phyloP scores from a whole-genome alignment of 1,140 invertebrate genomes.

The Apolygus lucorum region DNA sequence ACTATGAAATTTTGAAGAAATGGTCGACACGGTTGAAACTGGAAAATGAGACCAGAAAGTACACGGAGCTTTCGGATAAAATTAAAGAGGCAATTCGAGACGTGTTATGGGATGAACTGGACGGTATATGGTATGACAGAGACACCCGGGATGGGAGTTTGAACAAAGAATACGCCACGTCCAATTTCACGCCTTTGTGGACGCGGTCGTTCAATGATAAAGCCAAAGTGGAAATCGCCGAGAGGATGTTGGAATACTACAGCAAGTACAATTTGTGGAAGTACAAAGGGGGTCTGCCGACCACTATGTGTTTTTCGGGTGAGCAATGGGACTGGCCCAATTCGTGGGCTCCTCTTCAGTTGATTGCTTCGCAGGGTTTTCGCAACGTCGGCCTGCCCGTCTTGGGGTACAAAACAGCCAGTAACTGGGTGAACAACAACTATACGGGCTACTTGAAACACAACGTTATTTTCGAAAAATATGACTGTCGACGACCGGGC shows the following conservation, averaged over 20 bases:
- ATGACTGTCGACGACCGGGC: slow-evolving; percentile 59
- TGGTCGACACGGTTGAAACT: slow-evolving; percentile 48
- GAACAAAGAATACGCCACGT: slow-evolving; percentile 57
- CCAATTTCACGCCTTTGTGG: slow-evolving; percentile 66
- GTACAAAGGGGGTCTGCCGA: slow-evolving; percentile 58
- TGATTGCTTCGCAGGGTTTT: slow-evolving; percentile 50
- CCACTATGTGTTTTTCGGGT: slow-evolving; percentile 55
- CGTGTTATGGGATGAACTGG: slow-evolving; percentile 55
- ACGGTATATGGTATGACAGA: slow-evolving; percentile 68
- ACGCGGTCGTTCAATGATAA: slow-evolving; percentile 43
- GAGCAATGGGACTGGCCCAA: slow-evolving; percentile 90
- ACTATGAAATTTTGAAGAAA: slow-evolving; percentile 46
- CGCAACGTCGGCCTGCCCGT: slow-evolving; percentile 41
- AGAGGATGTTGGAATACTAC: slow-evolving; percentile 23
- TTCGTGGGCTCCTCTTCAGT: slow-evolving; percentile 74
- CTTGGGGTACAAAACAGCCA: slow-evolving; percentile 47
- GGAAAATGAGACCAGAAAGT: slow-evolving; percentile 42
- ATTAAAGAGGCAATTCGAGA: slow-evolving; percentile 41
- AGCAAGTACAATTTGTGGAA: slow-evolving; percentile 11
- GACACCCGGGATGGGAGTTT: slow-evolving; percentile 39
- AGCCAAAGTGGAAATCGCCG: neutral
- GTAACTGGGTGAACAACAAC: slow-evolving; percentile 50
- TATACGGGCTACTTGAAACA: slow-evolving; percentile 42
- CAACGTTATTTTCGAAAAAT: slow-evolving; percentile 41
- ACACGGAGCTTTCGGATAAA: slow-evolving; percentile 40